phyloP scores from a whole-genome alignment of 1,140 invertebrate species.

The Aradophagus sp. region DNA sequence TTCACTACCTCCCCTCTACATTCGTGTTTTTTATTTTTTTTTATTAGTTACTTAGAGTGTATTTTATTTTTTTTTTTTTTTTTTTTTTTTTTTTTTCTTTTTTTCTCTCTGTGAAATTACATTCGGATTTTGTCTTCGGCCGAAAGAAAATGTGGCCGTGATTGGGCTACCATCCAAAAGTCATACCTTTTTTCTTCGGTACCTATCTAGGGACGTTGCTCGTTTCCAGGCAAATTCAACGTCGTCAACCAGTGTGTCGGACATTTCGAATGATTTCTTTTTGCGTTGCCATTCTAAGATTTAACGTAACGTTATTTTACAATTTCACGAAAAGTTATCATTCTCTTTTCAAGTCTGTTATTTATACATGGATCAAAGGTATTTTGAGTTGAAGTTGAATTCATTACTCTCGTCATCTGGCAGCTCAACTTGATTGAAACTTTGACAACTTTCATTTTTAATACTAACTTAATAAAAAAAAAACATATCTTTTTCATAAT shows the following conservation, averaged over 20 bases:
- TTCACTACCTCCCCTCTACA: no score
- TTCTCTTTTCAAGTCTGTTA: no score
- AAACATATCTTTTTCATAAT: no score
- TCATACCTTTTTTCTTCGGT: constrained; percentile 56
- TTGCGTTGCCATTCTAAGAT: constrained; percentile 45
- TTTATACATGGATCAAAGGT: no score
- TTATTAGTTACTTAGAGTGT: constrained; percentile 74
- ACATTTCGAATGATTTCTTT: constrained; percentile 41
- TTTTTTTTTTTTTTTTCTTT: no score
- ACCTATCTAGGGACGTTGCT: constrained; percentile 41
- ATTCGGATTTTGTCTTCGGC: constrained; percentile 48
- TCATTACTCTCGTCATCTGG: no score
- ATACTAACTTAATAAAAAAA: no score
- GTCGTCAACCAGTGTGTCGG: constrained; percentile 32
- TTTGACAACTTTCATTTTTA: no score
- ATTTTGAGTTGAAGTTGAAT: no score
- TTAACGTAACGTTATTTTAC: constrained; percentile 64
- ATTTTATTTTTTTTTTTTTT: constrained; percentile 67
- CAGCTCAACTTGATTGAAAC: no score
- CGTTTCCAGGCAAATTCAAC: constrained; percentile 45
- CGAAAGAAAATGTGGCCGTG: constrained; percentile 70
- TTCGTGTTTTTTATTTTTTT: no score
- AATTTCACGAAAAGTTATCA: no score
- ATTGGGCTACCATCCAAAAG: constrained; percentile 73
- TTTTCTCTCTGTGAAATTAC: constrained; percentile 64